Evolutionary conservation across 2,888 invertebrate species (phyloP).

Genomic region (Gerris lacustris): DNA sequence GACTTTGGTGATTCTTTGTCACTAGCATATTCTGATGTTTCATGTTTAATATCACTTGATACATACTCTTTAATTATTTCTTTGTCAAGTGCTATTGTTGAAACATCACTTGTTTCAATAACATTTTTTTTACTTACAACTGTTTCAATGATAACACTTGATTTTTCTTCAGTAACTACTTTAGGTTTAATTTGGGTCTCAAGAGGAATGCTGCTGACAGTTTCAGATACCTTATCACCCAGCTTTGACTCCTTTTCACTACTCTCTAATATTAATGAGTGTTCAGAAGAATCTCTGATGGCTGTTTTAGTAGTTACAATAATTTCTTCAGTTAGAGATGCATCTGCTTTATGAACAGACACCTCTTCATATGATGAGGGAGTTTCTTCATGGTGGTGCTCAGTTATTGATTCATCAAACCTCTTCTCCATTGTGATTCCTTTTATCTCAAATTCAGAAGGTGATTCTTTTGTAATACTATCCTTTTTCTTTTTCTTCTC

Average conservation of each 20-base stretch:
- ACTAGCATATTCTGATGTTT: constrained; percentile 21
- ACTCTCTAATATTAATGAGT: not conserved
- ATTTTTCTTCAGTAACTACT: constrained; percentile 14
- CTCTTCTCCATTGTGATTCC: constrained; percentile 34
- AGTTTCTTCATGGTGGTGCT: constrained; percentile 27
- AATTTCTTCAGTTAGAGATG: not conserved
- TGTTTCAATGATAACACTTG: not conserved
- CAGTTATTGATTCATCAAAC: constrained; percentile 31
- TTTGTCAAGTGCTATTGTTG: constrained; percentile 24
- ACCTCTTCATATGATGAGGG: no score
- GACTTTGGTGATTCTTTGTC: constrained; percentile 3
- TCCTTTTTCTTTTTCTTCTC: constrained; percentile 51
- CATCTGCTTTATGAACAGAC: not conserved
- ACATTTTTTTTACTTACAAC: constrained; percentile 29
- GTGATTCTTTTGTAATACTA: constrained; percentile 49
- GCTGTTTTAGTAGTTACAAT: not conserved
- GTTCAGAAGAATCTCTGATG: no score
- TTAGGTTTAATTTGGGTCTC: constrained; percentile 12
- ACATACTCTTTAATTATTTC: constrained; percentile 29
- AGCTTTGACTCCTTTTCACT: not conserved
- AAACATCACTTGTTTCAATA: constrained; percentile 27
- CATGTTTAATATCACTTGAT: constrained; percentile 26
- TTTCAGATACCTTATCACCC: not conserved
- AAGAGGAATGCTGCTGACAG: constrained; percentile 7
- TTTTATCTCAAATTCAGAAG: constrained; percentile 61